A percentile compares a stretch with the other conserved stretches of the same genome.
phyloP scores from a whole-genome alignment of 2,797 vertebrate genomes.

The Lepidocolaptes lacrymiger region DNA sequence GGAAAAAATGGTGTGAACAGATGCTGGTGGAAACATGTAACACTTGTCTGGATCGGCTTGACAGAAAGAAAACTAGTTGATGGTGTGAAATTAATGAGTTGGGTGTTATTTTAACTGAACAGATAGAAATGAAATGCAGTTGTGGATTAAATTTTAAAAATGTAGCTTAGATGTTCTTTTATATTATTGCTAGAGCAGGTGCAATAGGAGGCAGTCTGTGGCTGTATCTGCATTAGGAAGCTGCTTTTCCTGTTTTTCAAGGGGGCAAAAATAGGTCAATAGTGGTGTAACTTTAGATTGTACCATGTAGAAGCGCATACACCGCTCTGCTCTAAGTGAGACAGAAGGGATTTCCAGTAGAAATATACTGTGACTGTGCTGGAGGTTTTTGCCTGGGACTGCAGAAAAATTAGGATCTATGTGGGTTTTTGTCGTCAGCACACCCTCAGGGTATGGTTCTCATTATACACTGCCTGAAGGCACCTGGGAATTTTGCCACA shows the following conservation, averaged over 20 bases:
- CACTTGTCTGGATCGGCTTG: not conserved
- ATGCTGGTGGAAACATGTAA: not conserved
- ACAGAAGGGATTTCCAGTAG: not conserved
- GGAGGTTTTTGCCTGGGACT: not conserved
- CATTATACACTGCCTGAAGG: not conserved
- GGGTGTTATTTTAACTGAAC: not conserved
- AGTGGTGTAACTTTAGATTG: not conserved
- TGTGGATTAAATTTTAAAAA: not conserved
- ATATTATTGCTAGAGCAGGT: not conserved
- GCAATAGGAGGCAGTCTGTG: not conserved
- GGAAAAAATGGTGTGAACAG: not conserved
- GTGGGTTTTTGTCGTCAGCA: not conserved
- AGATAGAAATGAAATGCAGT: not conserved
- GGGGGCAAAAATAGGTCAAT: not conserved
- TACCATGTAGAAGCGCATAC: not conserved
- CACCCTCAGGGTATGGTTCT: not conserved
- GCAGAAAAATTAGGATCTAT: not conserved
- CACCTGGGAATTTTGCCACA: not conserved
- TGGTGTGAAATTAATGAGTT: not conserved
- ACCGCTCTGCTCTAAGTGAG: accelerated
- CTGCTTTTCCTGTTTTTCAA: not conserved
- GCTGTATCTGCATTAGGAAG: not conserved
- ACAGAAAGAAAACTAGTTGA: not conserved
- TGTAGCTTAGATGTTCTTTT: not conserved
- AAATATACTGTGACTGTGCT: not conserved